These are phyloP conservation scores for Lycopodina hypogea DNA, from an alignment of 37 sponge, comb jelly and placozoan species.

Conservation along the genomic window DNA sequence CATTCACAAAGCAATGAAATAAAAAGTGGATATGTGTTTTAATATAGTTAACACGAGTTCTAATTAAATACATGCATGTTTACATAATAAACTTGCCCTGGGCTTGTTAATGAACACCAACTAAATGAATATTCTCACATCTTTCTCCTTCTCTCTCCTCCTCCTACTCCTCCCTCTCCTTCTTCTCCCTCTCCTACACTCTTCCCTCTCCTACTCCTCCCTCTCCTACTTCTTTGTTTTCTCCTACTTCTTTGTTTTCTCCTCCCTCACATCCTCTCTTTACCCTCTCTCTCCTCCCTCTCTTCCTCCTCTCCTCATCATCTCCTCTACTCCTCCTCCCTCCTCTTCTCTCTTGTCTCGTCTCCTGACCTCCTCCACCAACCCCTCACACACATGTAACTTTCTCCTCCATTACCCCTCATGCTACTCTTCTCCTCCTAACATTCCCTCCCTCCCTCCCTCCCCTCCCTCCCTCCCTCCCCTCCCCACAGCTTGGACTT, in stretches of 20 bases:
- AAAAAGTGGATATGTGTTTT: too few relatives aligned
- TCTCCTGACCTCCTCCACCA: neutral
- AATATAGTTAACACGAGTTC: too few relatives aligned
- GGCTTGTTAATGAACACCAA: too few relatives aligned
- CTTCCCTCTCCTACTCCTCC: neutral
- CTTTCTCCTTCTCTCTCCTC: neutral
- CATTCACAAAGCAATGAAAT: too few relatives aligned
- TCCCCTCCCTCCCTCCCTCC: neutral
- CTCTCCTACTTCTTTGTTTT: too few relatives aligned
- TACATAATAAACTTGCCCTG: too few relatives aligned
- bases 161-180: neutral
- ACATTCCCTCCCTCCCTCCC: neutral
- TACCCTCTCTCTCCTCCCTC: neutral
- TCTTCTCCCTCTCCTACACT: neutral
- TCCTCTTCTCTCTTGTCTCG: neutral
- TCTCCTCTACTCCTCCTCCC: neutral
- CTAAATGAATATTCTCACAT: too few relatives aligned
- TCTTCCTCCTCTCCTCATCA: neutral
- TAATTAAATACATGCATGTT: too few relatives aligned
- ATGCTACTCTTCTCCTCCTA: neutral
- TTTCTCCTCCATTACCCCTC: neutral
- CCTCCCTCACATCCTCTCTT: too few relatives aligned
- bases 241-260: too few relatives aligned
- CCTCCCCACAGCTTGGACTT: slow-evolving; percentile 17
- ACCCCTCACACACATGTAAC: neutral